Evolutionary conservation across 2,888 invertebrate species (phyloP), one percentile per base, ranked within the genome.

Genomic region (Silvanus unidentatus): DNA sequence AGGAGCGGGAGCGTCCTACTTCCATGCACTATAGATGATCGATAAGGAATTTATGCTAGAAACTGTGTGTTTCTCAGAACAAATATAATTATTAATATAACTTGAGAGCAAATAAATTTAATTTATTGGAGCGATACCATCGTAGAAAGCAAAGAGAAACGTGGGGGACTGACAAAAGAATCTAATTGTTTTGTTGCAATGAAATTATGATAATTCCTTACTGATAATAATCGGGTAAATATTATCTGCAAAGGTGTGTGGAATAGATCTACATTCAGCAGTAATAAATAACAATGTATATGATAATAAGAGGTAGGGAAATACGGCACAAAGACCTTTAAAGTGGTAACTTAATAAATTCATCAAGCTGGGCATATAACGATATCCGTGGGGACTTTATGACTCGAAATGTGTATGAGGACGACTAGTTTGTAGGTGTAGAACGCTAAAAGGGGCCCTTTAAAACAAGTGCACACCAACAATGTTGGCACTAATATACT

Each of bases 401-500:
- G 22, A 22, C 22, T 22, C 22, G 22, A 22, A 22, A 22, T 22
- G 8, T 22, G 8, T 13, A 45, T 57, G 54, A 58, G 53, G 50
- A 50, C 54, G 45, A 8, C 22, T 22, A 22, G 22, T 22, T 22
- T 22, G 22, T 22, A 22, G 22, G 22, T 22, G 22, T 22, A 8
- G 3, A 22, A 22, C 4, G 22, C 22, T 22, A 22, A 22, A 22
- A 22, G 22, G 22, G 22, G 4, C 22, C 22, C 22, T 22, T 22
- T 22, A 5, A 8, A 22, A 22, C 22, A 22, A 22, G 22, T 22
- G 22, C 22, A 22, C 22, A 22, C 3, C 22, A 22, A 22, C 35
- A 28, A 36, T 16, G 40, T 22, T 27, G 29, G 36, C 43, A 45
- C 49, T 52, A 52, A 49, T 48, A 48, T 45, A 48, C n/a, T n/a